These are phyloP conservation scores for Dascyllus trimaculatus DNA, from an alignment of 2,113 vertebrate genomes.

Conservation along the genomic window DNA sequence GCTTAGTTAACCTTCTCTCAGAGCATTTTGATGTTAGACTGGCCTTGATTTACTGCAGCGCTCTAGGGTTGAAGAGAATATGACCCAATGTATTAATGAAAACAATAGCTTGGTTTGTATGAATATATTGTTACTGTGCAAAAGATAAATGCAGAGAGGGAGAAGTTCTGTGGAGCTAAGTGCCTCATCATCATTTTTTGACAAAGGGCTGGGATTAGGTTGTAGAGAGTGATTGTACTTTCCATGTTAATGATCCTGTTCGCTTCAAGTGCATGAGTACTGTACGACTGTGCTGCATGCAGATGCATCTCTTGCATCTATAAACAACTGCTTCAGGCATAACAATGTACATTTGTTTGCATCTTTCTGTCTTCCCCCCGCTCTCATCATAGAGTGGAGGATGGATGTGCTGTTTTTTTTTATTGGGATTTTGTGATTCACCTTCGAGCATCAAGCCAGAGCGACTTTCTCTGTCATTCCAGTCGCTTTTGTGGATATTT, in stretches of 20 bases:
- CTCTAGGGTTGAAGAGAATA: constrained; percentile 39
- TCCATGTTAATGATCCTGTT: constrained; percentile 55
- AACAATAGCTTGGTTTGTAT: constrained; percentile 35
- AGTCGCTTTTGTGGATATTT: background rate
- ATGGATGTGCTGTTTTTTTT: constrained; percentile 7
- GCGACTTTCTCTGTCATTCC: background rate
- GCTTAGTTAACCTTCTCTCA: constrained; percentile 15
- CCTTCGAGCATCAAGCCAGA: background rate
- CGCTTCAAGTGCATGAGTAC: constrained; percentile 38
- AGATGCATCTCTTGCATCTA: constrained; percentile 57
- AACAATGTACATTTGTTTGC: constrained; percentile 26
- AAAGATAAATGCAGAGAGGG: constrained; percentile 27
- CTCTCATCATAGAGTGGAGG: background rate
- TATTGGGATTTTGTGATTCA: background rate
- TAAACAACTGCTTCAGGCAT: constrained; percentile 58
- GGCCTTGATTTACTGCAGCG: constrained; percentile 37
- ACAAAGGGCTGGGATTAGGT: constrained; percentile 52
- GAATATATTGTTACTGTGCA: constrained; percentile 33
- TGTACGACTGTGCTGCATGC: constrained; percentile 35
- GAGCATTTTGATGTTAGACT: constrained; percentile 14
- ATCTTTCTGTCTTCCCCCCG: constrained; percentile 22
- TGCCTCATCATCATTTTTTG: constrained; percentile 63
- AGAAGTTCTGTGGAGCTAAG: constrained; percentile 13
- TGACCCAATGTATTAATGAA: constrained; percentile 48
- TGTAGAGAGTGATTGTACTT: constrained; percentile 46